phyloP scores from a whole-genome alignment of 2,797 vertebrate genomes.

The Lemur catta region DNA sequence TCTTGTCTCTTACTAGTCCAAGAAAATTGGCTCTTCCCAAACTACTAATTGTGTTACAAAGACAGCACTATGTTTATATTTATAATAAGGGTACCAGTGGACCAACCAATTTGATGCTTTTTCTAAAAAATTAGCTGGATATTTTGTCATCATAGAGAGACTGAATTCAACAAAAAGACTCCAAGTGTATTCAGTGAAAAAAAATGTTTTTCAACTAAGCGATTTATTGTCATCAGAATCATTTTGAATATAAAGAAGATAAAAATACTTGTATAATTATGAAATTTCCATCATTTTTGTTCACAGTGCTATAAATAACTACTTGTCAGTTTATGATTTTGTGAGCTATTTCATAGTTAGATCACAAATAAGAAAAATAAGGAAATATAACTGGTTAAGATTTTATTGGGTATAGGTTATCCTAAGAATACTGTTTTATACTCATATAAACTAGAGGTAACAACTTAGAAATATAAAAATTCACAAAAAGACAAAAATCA shows the following conservation, averaged over 20 bases:
- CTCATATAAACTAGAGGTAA: neutral
- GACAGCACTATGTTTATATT: neutral
- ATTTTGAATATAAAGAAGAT: constrained; percentile 15
- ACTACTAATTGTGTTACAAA: neutral
- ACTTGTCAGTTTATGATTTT: neutral
- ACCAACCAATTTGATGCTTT: neutral
- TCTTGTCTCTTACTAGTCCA: neutral
- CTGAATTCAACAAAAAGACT: neutral
- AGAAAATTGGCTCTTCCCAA: neutral
- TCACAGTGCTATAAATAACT: neutral
- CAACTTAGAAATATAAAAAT: neutral
- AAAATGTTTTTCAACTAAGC: neutral
- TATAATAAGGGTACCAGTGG: neutral
- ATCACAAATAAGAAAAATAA: neutral
- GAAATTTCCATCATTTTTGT: neutral
- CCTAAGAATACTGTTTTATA: neutral
- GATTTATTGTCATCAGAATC: neutral
- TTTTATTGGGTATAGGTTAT: neutral
- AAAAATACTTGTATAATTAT: neutral
- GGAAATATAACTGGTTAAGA: neutral
- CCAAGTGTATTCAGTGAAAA: neutral
- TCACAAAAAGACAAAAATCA: neutral
- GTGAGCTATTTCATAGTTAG: neutral
- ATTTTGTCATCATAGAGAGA: neutral
- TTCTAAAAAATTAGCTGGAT: neutral